These are phyloP conservation scores for Pandemis heparana DNA, from an alignment of 2,888 invertebrate species.

Conservation along the genomic window DNA sequence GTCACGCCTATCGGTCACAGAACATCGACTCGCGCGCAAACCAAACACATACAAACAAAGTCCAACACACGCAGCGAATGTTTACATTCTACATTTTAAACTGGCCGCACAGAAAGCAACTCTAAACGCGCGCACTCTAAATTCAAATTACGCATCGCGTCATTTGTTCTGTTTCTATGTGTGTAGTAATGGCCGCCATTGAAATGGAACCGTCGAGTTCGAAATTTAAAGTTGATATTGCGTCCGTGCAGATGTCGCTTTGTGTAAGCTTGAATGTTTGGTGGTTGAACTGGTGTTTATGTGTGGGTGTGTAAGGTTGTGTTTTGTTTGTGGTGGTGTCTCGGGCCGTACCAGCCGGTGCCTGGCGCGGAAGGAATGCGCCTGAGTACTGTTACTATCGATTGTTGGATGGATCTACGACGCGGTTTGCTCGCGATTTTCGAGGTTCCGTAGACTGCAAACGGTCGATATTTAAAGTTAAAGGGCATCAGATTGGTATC, in stretches of 20 bases:
- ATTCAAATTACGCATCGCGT: slow-evolving; percentile 3
- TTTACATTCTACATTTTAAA: slow-evolving; percentile 22
- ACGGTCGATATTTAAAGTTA: too few relatives aligned
- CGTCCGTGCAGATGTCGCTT: slow-evolving; percentile 25
- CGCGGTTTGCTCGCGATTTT: slow-evolving; percentile 28
- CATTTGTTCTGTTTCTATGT: slow-evolving; percentile 27
- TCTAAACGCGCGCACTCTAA: background rate
- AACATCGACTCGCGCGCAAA: slow-evolving; percentile 26
- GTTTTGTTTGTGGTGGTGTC: slow-evolving; percentile 48
- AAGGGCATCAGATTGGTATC: background rate
- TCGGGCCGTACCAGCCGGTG: slow-evolving; percentile 70
- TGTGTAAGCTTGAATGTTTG: slow-evolving; percentile 44
- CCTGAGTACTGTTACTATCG: slow-evolving; percentile 64
- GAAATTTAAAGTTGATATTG: slow-evolving; percentile 40
- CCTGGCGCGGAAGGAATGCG: slow-evolving; percentile 71
- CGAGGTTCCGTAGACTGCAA: background rate
- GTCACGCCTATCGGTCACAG: slow-evolving; percentile 21
- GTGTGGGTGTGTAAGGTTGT: slow-evolving; percentile 48
- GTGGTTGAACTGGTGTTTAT: slow-evolving; percentile 51
- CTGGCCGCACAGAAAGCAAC: slow-evolving; percentile 2
- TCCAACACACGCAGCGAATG: slow-evolving; percentile 27
- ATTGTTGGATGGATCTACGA: slow-evolving; percentile 50
- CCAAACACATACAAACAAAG: slow-evolving; percentile 22
- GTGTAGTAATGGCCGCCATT: slow-evolving; percentile 2
- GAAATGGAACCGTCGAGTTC: slow-evolving; percentile 30